Evolutionary conservation across 2,888 invertebrate genomes (phyloP).

Genomic region (Listrodromus nycthemerus): DNA sequence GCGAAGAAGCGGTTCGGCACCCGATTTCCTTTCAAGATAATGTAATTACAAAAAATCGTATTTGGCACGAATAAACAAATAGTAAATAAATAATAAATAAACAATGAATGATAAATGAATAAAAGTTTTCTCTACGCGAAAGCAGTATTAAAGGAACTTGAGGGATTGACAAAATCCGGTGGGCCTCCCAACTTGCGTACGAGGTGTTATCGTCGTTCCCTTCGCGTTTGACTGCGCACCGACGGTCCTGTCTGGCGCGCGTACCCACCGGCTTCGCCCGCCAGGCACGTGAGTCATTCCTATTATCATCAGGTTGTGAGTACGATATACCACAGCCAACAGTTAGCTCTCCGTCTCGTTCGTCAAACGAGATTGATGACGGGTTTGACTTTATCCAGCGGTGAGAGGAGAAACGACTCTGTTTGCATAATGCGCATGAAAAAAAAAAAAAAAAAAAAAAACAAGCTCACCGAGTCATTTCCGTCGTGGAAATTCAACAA

Average conservation of each 20-base stretch:
- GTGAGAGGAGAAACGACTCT: conserved; percentile 5
- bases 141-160: not conserved
- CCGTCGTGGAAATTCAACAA: too few species aligned
- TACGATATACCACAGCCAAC: conserved; percentile 38
- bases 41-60: not conserved
- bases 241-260: conserved; percentile 30
- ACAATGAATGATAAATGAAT: conserved; percentile 37
- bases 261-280: conserved; percentile 40
- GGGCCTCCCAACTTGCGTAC: conserved; percentile 14
- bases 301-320: conserved; percentile 60
- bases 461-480: not conserved
- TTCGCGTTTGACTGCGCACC: conserved; percentile 23
- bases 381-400: not conserved
- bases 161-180: conserved; percentile 45
- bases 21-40: conserved; percentile 35
- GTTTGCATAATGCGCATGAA: conserved; percentile 10
- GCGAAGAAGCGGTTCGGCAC: too few species aligned
- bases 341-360: conserved; percentile 47
- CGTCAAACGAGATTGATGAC: conserved; percentile 52
- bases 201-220: conserved; percentile 7
- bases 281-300: conserved; percentile 63
- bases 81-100: too few species aligned
- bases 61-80: too few species aligned
- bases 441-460: not conserved
- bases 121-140: conserved; percentile 1